Evolutionary conservation across 2,797 vertebrate genomes (phyloP).

Genomic region (Anguilla pacifica): DNA sequence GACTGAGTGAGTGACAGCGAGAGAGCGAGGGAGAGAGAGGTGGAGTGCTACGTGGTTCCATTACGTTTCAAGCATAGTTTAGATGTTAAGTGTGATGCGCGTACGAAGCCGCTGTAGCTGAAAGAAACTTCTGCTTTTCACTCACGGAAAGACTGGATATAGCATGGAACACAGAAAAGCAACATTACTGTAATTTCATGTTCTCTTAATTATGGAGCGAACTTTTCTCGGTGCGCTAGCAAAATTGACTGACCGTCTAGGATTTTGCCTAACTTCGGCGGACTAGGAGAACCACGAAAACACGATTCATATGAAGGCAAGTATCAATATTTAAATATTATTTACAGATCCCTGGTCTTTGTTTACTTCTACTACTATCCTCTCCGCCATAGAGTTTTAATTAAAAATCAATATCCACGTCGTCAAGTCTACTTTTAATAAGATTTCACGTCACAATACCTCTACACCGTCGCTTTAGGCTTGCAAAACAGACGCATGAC

Average conservation of each 20-base stretch:
- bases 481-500: not conserved
- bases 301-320: slow-evolving; percentile 8
- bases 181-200: not conserved
- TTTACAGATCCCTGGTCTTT: not conserved
- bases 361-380: not conserved
- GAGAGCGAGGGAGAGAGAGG: slow-evolving; percentile 21
- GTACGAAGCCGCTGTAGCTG: not conserved
- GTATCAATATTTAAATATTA: not conserved
- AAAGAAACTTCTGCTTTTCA: not conserved
- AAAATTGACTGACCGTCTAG: not conserved
- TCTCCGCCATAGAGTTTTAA: not conserved
- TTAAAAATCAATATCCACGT: not conserved
- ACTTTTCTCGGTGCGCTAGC: too few relatives aligned
- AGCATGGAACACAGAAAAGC: not conserved
- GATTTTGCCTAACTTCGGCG: not conserved
- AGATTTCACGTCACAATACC: not conserved
- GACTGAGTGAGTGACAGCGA: not conserved
- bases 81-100: not conserved
- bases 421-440: not conserved
- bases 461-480: not conserved
- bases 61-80: not conserved
- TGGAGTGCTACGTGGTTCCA: not conserved
- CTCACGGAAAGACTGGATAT: not conserved
- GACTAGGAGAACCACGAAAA: not conserved
- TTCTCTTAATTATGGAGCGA: not conserved